Conservation (phyloP, 2,888 invertebrate species). For the Pharmacophagus antenor region DNA sequence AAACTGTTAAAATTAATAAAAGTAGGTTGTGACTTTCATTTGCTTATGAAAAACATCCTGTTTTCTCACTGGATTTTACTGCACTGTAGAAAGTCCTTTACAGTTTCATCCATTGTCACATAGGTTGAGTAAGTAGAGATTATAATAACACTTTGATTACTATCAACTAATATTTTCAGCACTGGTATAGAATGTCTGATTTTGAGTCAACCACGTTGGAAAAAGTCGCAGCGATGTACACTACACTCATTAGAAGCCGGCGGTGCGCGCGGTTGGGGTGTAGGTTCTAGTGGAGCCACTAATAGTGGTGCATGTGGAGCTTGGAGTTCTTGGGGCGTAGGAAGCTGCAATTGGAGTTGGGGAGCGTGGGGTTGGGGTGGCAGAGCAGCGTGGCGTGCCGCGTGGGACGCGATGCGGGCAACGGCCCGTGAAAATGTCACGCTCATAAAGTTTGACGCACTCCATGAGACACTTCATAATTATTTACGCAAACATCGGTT, state of each 20-base stretch:
- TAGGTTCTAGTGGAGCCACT: slow-evolving; percentile 74
- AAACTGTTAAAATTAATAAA: too few relatives aligned
- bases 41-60: too few relatives aligned
- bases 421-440: slow-evolving; percentile 92
- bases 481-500: slow-evolving; percentile 96
- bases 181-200: slow-evolving; percentile 88
- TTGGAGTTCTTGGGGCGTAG: slow-evolving; percentile 64
- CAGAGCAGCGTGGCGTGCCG: slow-evolving; percentile 87
- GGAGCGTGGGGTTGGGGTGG: slow-evolving; percentile 85
- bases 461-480: slow-evolving; percentile 92
- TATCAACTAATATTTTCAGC: slow-evolving; percentile 61
- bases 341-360: slow-evolving; percentile 89
- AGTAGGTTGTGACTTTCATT: too few relatives aligned
- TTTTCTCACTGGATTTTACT: too few relatives aligned
- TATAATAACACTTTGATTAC: neutral
- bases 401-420: slow-evolving; percentile 91
- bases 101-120: too few relatives aligned
- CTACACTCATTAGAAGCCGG: slow-evolving; percentile 95
- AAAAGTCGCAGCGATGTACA: slow-evolving; percentile 93
- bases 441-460: slow-evolving; percentile 90
- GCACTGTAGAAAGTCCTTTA: too few relatives aligned
- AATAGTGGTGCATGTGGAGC: slow-evolving; percentile 84
- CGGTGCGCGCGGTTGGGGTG: slow-evolving; percentile 87
- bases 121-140: neutral
- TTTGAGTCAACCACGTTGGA: slow-evolving; percentile 90